Conservation (phyloP, 2,888 invertebrate species). For the Heliconius charithonia region DNA sequence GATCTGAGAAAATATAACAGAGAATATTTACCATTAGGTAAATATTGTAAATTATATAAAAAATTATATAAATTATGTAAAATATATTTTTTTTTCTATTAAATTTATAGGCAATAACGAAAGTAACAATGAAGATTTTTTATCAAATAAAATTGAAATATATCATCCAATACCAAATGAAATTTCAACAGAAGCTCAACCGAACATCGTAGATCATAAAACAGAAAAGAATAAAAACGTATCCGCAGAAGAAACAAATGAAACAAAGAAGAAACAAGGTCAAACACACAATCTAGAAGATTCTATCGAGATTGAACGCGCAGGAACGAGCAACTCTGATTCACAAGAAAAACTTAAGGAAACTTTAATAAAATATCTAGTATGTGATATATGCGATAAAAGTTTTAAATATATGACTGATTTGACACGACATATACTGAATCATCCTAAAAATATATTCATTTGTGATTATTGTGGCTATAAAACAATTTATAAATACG, state of each 20-base stretch:
- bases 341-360: not conserved
- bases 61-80: not conserved
- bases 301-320: not conserved
- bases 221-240: not conserved
- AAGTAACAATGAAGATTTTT: not conserved
- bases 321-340: not conserved
- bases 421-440: constrained; percentile 5
- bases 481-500: not conserved
- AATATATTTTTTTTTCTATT: not conserved
- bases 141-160: not conserved
- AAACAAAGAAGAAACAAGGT: too few species aligned
- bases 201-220: not conserved
- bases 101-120: not conserved
- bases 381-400: constrained; percentile 12
- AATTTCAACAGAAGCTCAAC: not conserved
- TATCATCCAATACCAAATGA: not conserved
- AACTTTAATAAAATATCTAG: not conserved
- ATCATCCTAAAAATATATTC: not conserved
- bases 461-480: constrained; percentile 1
- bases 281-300: not conserved
- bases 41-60: not conserved
- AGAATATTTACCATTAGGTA: not conserved
- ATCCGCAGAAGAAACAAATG: not conserved
- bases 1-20: constrained; percentile 23
- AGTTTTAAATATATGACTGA: constrained; percentile 3